Evolutionary conservation across 2,888 invertebrate genomes (phyloP).

Genomic region (Meiosimyza decipiens): DNA sequence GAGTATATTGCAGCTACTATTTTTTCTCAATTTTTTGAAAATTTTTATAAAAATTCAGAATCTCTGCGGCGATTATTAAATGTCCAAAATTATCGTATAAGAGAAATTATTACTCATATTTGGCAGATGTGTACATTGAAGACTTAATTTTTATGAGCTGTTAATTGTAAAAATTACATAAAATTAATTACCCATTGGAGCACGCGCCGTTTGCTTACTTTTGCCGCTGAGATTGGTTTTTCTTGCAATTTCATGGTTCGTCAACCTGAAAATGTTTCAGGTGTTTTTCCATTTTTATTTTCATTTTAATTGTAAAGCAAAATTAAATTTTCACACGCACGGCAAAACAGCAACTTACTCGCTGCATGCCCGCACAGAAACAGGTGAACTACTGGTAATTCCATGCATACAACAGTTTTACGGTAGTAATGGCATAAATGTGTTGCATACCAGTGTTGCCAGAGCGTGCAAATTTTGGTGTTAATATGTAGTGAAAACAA

Average conservation of each 20-base stretch:
- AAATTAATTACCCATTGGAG: too few species aligned
- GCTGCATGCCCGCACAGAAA: background rate
- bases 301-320: too few species aligned
- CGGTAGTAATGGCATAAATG: background rate
- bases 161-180: too few species aligned
- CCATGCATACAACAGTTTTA: slow-evolving; percentile 2
- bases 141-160: too few species aligned
- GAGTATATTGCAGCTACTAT: too few species aligned
- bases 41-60: too few species aligned
- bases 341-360: slow-evolving; percentile 5
- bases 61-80: too few species aligned
- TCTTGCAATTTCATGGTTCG: slow-evolving; percentile 28
- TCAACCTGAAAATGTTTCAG: slow-evolving; percentile 27
- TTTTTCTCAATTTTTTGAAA: too few species aligned
- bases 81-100: too few species aligned
- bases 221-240: background rate
- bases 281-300: too few species aligned
- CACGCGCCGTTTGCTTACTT: background rate
- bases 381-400: background rate
- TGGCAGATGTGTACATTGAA: too few species aligned
- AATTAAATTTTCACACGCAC: slow-evolving; percentile 15
- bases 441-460: slow-evolving; percentile 3
- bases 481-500: background rate
- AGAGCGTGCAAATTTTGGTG: background rate
- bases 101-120: too few species aligned